Base-by-base conservation (phyloP, 2,797 vertebrate species). In the Taenioides sp. region DNA sequence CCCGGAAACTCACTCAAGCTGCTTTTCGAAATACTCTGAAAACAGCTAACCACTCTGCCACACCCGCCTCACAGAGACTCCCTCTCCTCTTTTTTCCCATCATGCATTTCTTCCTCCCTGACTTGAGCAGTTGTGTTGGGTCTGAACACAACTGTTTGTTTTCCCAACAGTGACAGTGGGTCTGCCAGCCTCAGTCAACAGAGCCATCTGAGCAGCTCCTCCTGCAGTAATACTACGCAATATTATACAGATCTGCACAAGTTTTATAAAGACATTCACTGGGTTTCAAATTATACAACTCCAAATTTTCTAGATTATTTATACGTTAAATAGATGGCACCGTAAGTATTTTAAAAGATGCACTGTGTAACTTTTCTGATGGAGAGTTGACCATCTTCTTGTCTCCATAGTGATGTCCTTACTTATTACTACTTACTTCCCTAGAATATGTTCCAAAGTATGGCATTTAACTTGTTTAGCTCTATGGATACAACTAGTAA, bases 121-220 rank as follows among this genome's bases (percentile, higher is more conserved):
- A 55, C 50, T 14, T 75, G 75, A 14, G 74, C 66, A 31, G 77
- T 78, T 78, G 82, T 79, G 59, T 79, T 77, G 81, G 71, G 82
- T 81, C 85, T 91, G 84, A 77, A 86, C 82, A 86, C 89, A 84
- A 84, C 84, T 84, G 88, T 87, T 85, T 93, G 91, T 92, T 94
- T 92, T 90, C 85, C 91, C 91, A 92, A 91, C 91, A 92, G 89
- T 78, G 80, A 91, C 92, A 92, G 92, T 91, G 86, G 87, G 84
- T 87, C 84, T 90, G 91, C 90, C 88, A 90, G 84, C 73, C 80
- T 79, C 37, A 76, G 88, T 90, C 91, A 91, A 93, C 87, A 90
- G 7, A 78, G 72, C 85, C 89, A 90, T 92, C 91, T 93, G 91
- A 92, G 72, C 79, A 64, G 82, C 72, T 63, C 43, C 43, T 47